Percentiles rank a stretch among this genome's conserved stretches.
These are phyloP conservation scores for Trachurus trachurus DNA, from an alignment of 2,797 vertebrate genomes.

Conservation along the genomic window DNA sequence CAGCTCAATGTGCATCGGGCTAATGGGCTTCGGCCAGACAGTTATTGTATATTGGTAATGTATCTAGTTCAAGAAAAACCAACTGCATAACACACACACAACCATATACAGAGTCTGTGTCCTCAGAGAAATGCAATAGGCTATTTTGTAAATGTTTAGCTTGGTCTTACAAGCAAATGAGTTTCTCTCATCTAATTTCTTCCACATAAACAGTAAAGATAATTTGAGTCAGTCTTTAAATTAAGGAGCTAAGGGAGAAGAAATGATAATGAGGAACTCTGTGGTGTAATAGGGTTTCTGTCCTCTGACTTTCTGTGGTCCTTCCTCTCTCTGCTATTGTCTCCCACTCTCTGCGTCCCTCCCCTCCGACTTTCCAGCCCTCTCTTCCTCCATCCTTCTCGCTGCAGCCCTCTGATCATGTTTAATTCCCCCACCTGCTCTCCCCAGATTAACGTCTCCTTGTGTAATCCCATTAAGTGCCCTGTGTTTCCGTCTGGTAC, in stretches of 20 bases:
- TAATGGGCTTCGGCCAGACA: conserved; percentile 69
- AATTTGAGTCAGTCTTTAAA: conserved; percentile 57
- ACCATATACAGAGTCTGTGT: not conserved
- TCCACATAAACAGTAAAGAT: conserved; percentile 52
- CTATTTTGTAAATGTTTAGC: conserved; percentile 63
- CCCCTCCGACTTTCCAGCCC: conserved; percentile 31
- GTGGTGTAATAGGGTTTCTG: conserved; percentile 44
- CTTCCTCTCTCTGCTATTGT: conserved; percentile 29
- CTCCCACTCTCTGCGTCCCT: conserved; percentile 20
- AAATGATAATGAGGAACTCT: conserved; percentile 42
- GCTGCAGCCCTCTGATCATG: conserved; percentile 68
- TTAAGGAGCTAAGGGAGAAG: conserved; percentile 30
- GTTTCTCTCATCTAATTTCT: conserved; percentile 50
- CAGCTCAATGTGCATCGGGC: conserved; percentile 50
- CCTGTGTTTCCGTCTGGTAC: conserved; percentile 72
- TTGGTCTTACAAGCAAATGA: conserved; percentile 58
- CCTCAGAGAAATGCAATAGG: conserved; percentile 57
- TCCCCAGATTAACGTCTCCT: conserved; percentile 79
- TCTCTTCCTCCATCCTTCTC: conserved; percentile 45
- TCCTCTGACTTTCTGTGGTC: conserved; percentile 44
- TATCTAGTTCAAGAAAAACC: conserved; percentile 54
- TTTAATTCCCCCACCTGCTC: conserved; percentile 83
- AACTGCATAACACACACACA: conserved; percentile 30
- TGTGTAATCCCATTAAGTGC: conserved; percentile 82
- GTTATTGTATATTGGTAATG: conserved; percentile 68